These are phyloP conservation scores for Drosophila lacteicornis DNA, from an alignment of 1,140 invertebrate genomes.

Conservation along the genomic window DNA sequence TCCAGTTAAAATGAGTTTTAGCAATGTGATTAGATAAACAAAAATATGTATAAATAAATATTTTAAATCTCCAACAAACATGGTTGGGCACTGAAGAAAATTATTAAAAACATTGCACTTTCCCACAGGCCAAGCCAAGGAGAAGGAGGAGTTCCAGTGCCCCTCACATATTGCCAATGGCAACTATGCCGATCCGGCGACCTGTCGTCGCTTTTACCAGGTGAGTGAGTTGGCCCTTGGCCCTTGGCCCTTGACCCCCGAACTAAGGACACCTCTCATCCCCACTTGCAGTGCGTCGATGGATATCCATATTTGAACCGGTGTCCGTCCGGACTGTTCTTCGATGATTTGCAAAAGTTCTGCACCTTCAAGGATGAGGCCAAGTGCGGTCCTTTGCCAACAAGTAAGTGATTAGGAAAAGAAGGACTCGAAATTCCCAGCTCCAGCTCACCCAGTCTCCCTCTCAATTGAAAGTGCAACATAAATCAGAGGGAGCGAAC, in stretches of 20 bases:
- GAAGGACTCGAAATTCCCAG: slow-evolving; percentile 18
- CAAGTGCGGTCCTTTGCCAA: slow-evolving; percentile 94
- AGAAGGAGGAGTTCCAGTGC: slow-evolving; percentile 89
- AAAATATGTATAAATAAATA: too few relatives aligned
- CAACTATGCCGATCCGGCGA: slow-evolving; percentile 95
- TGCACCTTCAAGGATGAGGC: slow-evolving; percentile 96
- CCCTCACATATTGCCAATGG: slow-evolving; percentile 92
- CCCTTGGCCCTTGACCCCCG: too few relatives aligned
- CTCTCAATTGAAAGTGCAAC: slow-evolving; percentile 74
- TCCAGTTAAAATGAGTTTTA: too few relatives aligned
- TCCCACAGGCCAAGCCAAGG: slow-evolving; percentile 85
- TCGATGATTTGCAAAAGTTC: slow-evolving; percentile 95
- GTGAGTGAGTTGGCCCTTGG: slow-evolving; percentile 84
- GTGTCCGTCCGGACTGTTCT: slow-evolving; percentile 95
- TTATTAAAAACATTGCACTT: background rate
- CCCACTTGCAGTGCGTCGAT: slow-evolving; percentile 91
- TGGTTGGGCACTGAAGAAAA: background rate
- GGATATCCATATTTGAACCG: slow-evolving; percentile 93
- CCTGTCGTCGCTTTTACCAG: slow-evolving; percentile 95
- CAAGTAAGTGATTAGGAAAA: slow-evolving; percentile 89
- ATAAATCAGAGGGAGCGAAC: slow-evolving; percentile 68
- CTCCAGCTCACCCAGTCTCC: background rate
- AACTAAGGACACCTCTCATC: background rate
- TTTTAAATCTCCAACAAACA: background rate
- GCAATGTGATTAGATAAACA: too few relatives aligned